phyloP scores from a whole-genome alignment of 2,888 invertebrate genomes.

The Lithosia quadra region DNA sequence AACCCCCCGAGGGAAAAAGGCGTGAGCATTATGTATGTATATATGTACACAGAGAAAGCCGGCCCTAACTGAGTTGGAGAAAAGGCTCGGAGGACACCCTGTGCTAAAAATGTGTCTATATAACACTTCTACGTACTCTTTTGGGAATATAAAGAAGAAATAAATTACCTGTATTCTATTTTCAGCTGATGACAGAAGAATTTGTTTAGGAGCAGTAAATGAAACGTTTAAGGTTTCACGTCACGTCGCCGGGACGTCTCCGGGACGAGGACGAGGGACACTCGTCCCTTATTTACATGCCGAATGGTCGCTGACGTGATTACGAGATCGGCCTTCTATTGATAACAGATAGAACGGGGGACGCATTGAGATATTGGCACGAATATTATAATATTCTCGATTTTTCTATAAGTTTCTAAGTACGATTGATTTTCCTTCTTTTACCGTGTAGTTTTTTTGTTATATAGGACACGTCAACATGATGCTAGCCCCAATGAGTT shows the following conservation, averaged over 20 bases:
- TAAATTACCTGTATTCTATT: not conserved
- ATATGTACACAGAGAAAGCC: too few species aligned
- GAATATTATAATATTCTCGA: not conserved
- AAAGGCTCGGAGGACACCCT: too few species aligned
- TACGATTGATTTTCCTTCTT: too few species aligned
- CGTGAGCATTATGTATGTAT: too few species aligned
- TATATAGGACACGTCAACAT: too few species aligned
- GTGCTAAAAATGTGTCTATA: too few species aligned
- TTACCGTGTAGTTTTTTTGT: too few species aligned
- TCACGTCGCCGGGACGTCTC: slow-evolving; percentile 40
- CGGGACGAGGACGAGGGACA: slow-evolving; percentile 12
- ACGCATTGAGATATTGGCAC: slow-evolving; percentile 17
- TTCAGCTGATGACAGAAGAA: slow-evolving; percentile 2
- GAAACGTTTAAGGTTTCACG: slow-evolving; percentile 48
- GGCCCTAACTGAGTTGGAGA: too few species aligned
- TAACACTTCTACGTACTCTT: not conserved
- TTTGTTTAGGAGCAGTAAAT: slow-evolving; percentile 20
- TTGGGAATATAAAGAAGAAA: not conserved
- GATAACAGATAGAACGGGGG: slow-evolving; percentile 23
- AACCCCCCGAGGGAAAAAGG: too few species aligned
- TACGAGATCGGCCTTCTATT: slow-evolving; percentile 29
- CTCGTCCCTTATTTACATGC: slow-evolving; percentile 31
- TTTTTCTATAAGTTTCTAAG: not conserved
- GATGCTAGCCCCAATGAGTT: too few species aligned
- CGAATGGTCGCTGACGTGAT: slow-evolving; percentile 37